Evolutionary conservation across 2,797 vertebrate species (phyloP).

Genomic region (Fundulus diaphanus): DNA sequence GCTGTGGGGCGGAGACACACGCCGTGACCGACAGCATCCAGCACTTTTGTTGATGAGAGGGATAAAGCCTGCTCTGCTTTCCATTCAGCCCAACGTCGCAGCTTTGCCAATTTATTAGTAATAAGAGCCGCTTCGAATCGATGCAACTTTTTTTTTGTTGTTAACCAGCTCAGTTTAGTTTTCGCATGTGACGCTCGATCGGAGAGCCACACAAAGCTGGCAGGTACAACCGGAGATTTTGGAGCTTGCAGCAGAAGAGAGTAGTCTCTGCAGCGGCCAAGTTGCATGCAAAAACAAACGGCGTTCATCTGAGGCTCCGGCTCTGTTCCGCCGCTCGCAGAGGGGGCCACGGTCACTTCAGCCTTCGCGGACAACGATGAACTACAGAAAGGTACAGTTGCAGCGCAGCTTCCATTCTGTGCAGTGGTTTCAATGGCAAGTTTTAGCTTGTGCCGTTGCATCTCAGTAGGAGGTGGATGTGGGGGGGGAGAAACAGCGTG

Average conservation of each 20-base stretch:
- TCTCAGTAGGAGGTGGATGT: slow-evolving; percentile 44
- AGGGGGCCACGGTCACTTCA: slow-evolving; percentile 23
- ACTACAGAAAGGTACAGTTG: slow-evolving; percentile 58
- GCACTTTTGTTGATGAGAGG: slow-evolving; percentile 61
- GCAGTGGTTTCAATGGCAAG: slow-evolving; percentile 50
- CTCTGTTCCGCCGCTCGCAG: slow-evolving; percentile 39
- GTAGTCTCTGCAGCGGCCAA: slow-evolving; percentile 55
- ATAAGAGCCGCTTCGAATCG: slow-evolving; percentile 2
- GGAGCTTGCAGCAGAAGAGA: slow-evolving; percentile 17
- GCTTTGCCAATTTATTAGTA: slow-evolving; percentile 17
- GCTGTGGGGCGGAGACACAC: slow-evolving; percentile 70
- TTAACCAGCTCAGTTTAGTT: slow-evolving; percentile 12
- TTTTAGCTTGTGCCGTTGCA: slow-evolving; percentile 51
- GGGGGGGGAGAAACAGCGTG: not conserved
- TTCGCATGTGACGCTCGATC: slow-evolving; percentile 7
- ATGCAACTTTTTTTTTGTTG: slow-evolving; percentile 54
- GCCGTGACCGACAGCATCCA: slow-evolving; percentile 58
- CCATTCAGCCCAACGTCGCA: slow-evolving; percentile 32
- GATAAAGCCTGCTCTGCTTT: slow-evolving; percentile 53
- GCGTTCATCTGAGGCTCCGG: slow-evolving; percentile 47
- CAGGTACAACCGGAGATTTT: slow-evolving; percentile 32
- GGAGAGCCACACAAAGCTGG: slow-evolving; percentile 15
- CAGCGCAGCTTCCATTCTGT: slow-evolving; percentile 2
- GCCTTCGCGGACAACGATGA: slow-evolving; percentile 37
- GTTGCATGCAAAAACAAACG: slow-evolving; percentile 42